Evolutionary conservation across 2,113 vertebrate genomes (phyloP), one percentile per base, ranked within the genome.

Genomic region (Laterallus jamaicensis): DNA sequence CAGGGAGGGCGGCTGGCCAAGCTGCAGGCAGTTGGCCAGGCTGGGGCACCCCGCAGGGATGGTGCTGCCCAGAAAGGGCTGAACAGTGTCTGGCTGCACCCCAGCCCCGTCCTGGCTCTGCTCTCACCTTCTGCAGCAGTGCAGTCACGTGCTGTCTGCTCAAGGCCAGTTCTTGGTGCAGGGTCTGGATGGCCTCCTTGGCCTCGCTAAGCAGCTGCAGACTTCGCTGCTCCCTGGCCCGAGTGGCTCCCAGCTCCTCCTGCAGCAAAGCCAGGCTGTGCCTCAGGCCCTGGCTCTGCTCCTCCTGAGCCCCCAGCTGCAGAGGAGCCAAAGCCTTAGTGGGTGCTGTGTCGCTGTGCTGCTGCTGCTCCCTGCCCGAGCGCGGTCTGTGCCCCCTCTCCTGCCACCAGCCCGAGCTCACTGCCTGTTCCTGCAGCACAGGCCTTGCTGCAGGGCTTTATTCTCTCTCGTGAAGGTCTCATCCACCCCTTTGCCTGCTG

Each of bases 121-220:
- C 29, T 73, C 91, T 92, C 66, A 98, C 97, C 95, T 98, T 97
- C 37, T 97, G 95, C 55, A 97, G 96, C 32, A 97, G 82, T 74
- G 97, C 94, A 29, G 92, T 97, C 78, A 97, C 86, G 21, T 93
- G 87, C 8, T 96, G 94, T 71, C 97, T 97, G 31, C 83, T 92
- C 20, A 81, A 52, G 6, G 90, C 40, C 15, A 89, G 94, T 93
- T 97, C 95, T 29, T 14, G 95, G 31, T 74, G 74, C 24, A 98
- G 88, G 8, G 96, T 95, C 14, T 91, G 96, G 19, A 96, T 91
- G 86, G 54, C 35, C 12, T 97, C 90, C 44, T 95, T 88, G 20
- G 84, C 81, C 39, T 87, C 39, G 17, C 60, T 90, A 31, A 94
- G 93, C 76, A 97, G 91, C 18, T 80, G 78, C 50, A 31, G 69